Base-by-base conservation (phyloP, 2,888 invertebrate genomes). In the Athrips mouffetella region DNA sequence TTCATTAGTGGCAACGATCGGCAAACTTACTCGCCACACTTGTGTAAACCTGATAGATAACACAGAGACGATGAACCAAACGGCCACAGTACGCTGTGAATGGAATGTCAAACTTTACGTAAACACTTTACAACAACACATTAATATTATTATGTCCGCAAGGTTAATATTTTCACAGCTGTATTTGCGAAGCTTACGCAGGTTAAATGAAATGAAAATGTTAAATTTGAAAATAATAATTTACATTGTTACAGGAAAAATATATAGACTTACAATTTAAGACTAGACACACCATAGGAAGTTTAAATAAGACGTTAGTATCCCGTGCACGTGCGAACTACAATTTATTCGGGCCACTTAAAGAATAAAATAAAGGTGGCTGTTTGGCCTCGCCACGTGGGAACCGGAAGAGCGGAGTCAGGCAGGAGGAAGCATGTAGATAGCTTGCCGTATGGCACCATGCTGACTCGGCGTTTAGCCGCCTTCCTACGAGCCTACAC, bases 301-400 rank as follows among this genome's bases (percentile, higher is more conserved):
- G 29, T 49, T 42, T 33, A 55, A 69, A 66, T 63, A 57, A 66
- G 67, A 67, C 66, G 68, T 76, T 73, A 67, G 62, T 66, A 73
- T 56, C 67, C 73, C 54, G 70, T 72, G 65, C 80, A 80, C 79
- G 80, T 80, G 78, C 75, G 67, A 65, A 70, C 68, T 74, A 77
- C 73, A 79, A 79, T 80, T 80, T 80, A 81, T 78, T 76, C 70
- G 68, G 70, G 74, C 72, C 73, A 75, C 80, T 80, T 77, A 76
- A 76, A 74, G 73, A 71, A 73, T 74, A 72, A 75, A 79, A 70
- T 70, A 69, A 75, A 78, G 67, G 70, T 63, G 67, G 76, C 70
- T 74, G 73, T 78, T 78, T 79, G 71, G 75, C 74, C 73, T 77
- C 76, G 73, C 67, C 69, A 65, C 66, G 70, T 74, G 71, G 71